These are phyloP conservation scores for Orthosia incerta DNA, from an alignment of 2,888 invertebrate genomes.

Conservation along the genomic window DNA sequence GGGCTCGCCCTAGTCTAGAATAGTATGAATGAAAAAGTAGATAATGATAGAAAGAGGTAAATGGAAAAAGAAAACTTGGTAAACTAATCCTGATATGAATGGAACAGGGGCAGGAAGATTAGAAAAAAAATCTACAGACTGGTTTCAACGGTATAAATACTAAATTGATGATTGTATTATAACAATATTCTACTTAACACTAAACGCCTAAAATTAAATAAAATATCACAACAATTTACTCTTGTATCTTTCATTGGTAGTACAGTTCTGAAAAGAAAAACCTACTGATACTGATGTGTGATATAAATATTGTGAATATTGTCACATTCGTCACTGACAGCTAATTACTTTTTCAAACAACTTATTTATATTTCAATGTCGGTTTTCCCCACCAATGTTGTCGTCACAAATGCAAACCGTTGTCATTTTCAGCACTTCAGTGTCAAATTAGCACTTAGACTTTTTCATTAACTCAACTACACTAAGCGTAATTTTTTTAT, in stretches of 20 bases:
- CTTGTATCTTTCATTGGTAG: too few relatives aligned
- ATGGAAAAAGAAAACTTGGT: too few relatives aligned
- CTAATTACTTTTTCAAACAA: slow-evolving; percentile 13
- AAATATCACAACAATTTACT: neutral
- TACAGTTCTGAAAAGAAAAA: neutral
- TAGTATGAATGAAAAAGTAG: too few relatives aligned
- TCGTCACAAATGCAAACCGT: neutral
- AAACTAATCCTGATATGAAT: too few relatives aligned
- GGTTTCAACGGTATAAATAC: too few relatives aligned
- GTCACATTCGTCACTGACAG: neutral
- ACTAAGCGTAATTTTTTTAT: too few relatives aligned
- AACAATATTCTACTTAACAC: too few relatives aligned
- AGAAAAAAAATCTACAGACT: too few relatives aligned
- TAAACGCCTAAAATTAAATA: neutral
- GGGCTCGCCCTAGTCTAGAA: too few relatives aligned
- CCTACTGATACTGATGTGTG: neutral
- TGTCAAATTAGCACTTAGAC: neutral
- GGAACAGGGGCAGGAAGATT: too few relatives aligned
- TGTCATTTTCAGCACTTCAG: neutral
- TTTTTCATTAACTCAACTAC: neutral
- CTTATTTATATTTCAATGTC: neutral
- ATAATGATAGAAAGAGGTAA: too few relatives aligned
- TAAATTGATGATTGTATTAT: too few relatives aligned
- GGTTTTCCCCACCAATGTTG: neutral
- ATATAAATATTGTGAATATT: neutral